Percentiles rank a stretch among this genome's conserved stretches.
Evolutionary conservation across 2,797 vertebrate species (phyloP).

Genomic region (Aeoliscus strigatus): DNA sequence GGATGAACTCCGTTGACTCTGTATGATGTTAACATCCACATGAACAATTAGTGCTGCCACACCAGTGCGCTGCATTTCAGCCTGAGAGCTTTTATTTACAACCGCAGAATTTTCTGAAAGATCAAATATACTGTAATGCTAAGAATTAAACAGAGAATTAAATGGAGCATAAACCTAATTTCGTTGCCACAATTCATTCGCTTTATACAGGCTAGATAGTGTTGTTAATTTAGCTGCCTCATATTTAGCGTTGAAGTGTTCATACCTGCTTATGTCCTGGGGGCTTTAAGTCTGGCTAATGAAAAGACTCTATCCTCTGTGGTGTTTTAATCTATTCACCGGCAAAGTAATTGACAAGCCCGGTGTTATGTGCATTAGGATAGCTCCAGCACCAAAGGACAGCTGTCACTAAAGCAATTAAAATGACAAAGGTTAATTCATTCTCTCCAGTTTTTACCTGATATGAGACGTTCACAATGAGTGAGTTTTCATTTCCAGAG

Average conservation of each 20-base stretch:
- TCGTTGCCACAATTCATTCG: slow-evolving; percentile 65
- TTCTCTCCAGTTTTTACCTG: slow-evolving; percentile 70
- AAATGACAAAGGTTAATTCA: slow-evolving; percentile 80
- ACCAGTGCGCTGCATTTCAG: slow-evolving; percentile 33
- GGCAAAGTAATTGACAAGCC: slow-evolving; percentile 73
- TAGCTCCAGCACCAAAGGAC: slow-evolving; percentile 66
- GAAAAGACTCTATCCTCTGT: slow-evolving; percentile 72
- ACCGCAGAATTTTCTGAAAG: slow-evolving; percentile 26
- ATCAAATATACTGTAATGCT: not conserved
- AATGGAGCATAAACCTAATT: slow-evolving; percentile 72
- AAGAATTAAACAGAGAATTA: slow-evolving; percentile 56
- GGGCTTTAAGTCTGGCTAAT: slow-evolving; percentile 72
- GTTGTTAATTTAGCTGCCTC: slow-evolving; percentile 61
- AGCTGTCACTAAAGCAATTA: slow-evolving; percentile 77
- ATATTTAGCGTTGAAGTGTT: slow-evolving; percentile 63
- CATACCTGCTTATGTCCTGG: slow-evolving; percentile 68
- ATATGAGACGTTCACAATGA: slow-evolving; percentile 69
- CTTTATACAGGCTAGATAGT: slow-evolving; percentile 62
- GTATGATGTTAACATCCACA: slow-evolving; percentile 49
- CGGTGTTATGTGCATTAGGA: slow-evolving; percentile 65
- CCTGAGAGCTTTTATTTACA: slow-evolving; percentile 37
- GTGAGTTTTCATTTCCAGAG: slow-evolving; percentile 65
- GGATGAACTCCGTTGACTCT: slow-evolving; percentile 28
- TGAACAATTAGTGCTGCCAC: slow-evolving; percentile 45
- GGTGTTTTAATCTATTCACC: slow-evolving; percentile 75